Conservation (phyloP, 2,797 vertebrate genomes). For the Botia kubotai region DNA sequence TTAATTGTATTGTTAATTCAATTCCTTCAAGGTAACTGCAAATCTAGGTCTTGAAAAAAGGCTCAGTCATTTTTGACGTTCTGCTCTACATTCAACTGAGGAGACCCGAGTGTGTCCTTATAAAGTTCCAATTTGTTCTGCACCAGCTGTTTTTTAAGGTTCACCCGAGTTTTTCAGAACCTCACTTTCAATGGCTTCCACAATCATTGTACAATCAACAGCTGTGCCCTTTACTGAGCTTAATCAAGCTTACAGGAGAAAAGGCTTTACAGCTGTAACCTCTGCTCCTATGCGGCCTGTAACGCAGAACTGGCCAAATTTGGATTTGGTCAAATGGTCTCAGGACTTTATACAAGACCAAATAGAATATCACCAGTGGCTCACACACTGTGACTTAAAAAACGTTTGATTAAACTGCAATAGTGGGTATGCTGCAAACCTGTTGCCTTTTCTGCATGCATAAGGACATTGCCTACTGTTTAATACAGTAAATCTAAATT, state of each 20-base stretch:
- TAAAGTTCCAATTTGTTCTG: conserved; percentile 4
- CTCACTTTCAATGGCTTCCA: neutral
- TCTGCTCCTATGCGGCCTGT: conserved; percentile 32
- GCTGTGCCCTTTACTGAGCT: conserved; percentile 47
- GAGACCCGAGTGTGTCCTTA: neutral
- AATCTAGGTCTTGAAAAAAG: neutral
- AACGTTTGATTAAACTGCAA: neutral
- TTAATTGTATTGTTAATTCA: conserved; percentile 15
- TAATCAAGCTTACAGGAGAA: conserved; percentile 50
- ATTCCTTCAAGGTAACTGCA: neutral
- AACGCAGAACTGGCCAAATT: conserved; percentile 21
- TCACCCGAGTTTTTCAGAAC: neutral
- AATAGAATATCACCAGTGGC: neutral
- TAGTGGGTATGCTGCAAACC: neutral
- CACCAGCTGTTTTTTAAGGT: conserved; percentile 12
- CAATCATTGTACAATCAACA: conserved; percentile 25
- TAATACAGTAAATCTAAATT: too few relatives aligned
- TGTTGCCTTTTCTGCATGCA: neutral
- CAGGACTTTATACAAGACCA: neutral
- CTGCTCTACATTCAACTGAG: neutral
- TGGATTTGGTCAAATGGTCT: conserved; percentile 45
- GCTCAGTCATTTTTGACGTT: neutral
- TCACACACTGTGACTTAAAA: neutral
- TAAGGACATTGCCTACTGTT: neutral
- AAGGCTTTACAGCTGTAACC: conserved; percentile 43